Evolutionary conservation across 2,113 vertebrate species (phyloP).

Genomic region (Chinchilla lanigera): DNA sequence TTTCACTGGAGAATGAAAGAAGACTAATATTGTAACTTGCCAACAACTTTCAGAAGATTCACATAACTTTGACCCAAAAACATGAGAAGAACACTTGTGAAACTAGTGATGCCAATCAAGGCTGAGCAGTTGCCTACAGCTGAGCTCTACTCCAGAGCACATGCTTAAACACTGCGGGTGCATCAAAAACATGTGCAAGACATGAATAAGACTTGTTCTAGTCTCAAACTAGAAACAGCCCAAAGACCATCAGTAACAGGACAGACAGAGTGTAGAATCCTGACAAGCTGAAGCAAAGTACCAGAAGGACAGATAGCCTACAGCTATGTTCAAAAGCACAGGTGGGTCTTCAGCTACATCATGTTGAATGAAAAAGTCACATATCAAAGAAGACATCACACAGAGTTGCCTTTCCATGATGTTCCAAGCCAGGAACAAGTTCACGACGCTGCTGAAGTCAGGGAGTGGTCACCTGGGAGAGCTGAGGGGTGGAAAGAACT

Average conservation of each 20-base stretch:
- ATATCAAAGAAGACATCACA: neutral
- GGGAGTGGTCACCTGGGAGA: too few species aligned
- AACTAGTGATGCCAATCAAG: neutral
- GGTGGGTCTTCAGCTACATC: neutral
- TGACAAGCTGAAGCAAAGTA: accelerated
- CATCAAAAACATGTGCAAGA: neutral
- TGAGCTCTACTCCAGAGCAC: neutral
- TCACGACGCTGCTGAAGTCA: neutral
- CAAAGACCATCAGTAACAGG: neutral
- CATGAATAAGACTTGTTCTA: neutral
- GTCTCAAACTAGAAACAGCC: neutral
- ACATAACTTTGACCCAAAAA: neutral
- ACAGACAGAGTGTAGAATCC: accelerated
- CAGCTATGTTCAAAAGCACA: neutral
- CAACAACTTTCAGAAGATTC: neutral
- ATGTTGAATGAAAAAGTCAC: neutral
- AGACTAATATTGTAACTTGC: neutral
- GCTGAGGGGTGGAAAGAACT: neutral
- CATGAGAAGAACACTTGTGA: neutral
- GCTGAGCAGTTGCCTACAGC: accelerated
- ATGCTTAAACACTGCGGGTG: neutral
- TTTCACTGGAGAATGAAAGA: neutral
- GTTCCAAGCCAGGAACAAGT: neutral
- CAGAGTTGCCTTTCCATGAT: neutral
- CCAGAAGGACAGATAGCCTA: neutral